phyloP scores from a whole-genome alignment of 2,113 vertebrate genomes.

The Leptobrachium ailaonicum region DNA sequence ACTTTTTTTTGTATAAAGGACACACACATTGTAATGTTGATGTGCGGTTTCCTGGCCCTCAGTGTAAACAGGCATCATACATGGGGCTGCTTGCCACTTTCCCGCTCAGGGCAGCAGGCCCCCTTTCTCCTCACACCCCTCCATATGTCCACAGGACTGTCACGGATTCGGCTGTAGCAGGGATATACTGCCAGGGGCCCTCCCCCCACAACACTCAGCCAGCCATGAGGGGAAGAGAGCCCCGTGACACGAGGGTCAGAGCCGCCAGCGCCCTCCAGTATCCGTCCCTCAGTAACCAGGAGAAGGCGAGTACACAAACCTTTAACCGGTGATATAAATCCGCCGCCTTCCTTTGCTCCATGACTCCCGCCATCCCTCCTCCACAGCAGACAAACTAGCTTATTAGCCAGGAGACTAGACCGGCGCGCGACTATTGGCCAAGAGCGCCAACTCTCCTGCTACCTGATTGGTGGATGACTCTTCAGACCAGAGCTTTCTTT shows the following conservation, averaged over 20 bases:
- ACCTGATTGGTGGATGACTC: conserved; percentile 5
- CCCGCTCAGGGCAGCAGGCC: too few relatives aligned
- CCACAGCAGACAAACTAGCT: not conserved
- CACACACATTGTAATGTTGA: too few relatives aligned
- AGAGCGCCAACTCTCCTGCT: not conserved
- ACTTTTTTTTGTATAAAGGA: too few relatives aligned
- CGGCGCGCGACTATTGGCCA: not conserved
- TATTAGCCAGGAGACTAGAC: not conserved
- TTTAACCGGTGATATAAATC: conserved; percentile 18
- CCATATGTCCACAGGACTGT: too few relatives aligned
- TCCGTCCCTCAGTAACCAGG: not conserved
- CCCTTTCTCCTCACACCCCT: too few relatives aligned
- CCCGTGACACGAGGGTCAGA: not conserved
- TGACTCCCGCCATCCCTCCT: conserved; percentile 27
- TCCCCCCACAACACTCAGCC: too few relatives aligned
- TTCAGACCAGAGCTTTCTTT: not conserved
- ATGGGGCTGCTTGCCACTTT: not conserved
- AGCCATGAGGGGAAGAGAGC: too few relatives aligned
- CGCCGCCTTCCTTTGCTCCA: not conserved
- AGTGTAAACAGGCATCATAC: too few relatives aligned
- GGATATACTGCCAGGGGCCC: too few relatives aligned
- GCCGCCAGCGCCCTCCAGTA: not conserved
- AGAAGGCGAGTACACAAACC: not conserved
- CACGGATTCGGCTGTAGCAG: too few relatives aligned
- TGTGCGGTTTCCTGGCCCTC: too few relatives aligned